phyloP scores from a whole-genome alignment of 2,797 vertebrate species.

The Mormyrops boulengeri region DNA sequence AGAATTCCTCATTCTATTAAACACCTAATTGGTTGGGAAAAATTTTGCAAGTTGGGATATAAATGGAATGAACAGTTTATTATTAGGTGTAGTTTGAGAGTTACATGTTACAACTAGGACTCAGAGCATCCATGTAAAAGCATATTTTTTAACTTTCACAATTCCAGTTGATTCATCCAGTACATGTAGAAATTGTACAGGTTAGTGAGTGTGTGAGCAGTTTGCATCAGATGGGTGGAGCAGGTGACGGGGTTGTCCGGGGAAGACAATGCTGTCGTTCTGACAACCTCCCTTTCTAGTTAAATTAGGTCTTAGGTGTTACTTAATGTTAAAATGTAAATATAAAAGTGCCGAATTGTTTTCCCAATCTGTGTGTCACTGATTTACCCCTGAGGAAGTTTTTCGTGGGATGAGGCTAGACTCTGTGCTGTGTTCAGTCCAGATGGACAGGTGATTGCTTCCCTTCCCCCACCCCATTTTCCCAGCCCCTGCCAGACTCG shows the following conservation, averaged over 20 bases:
- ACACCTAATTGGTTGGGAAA: not conserved
- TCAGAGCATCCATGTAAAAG: too few species aligned
- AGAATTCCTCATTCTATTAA: not conserved
- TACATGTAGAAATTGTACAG: not conserved
- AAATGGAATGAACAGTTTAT: not conserved
- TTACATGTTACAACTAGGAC: not conserved
- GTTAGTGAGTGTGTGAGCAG: not conserved
- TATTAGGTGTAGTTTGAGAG: too few species aligned
- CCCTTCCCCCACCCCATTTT: conserved; percentile 7
- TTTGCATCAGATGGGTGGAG: not conserved
- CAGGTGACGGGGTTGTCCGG: not conserved
- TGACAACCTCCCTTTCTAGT: not conserved
- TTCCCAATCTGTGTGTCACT: not conserved
- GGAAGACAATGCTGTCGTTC: not conserved
- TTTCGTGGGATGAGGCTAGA: not conserved
- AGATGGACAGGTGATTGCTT: not conserved
- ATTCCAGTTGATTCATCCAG: not conserved
- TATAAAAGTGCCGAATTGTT: not conserved
- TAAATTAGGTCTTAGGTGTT: not conserved
- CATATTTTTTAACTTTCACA: not conserved
- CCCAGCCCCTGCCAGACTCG: conserved; percentile 74
- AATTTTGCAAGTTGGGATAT: not conserved
- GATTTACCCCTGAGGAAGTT: not conserved
- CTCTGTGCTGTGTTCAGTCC: not conserved
- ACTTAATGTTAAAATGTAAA: not conserved